These are phyloP conservation scores for Cisticola juncidis DNA, from an alignment of 2,113 vertebrate species.

Conservation along the genomic window DNA sequence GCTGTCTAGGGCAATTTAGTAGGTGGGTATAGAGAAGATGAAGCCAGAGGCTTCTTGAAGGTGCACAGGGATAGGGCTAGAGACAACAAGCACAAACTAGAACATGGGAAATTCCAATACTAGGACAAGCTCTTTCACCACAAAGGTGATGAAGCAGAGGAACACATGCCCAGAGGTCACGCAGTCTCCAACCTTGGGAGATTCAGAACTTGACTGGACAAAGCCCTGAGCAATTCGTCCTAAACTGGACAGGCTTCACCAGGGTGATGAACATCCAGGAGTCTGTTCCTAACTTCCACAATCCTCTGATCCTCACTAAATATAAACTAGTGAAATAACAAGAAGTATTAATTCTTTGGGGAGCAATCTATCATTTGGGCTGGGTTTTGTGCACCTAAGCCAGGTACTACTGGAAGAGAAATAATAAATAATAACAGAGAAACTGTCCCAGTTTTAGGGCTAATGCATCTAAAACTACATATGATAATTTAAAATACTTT, in stretches of 20 bases:
- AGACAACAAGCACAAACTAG: neutral
- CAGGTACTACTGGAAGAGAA: neutral
- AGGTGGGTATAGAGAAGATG: neutral
- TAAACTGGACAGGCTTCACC: neutral
- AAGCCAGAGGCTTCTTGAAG: neutral
- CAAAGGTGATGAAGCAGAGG: neutral
- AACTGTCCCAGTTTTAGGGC: neutral
- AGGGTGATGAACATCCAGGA: neutral
- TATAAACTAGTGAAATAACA: neutral
- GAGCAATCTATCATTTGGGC: neutral
- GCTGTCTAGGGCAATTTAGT: neutral
- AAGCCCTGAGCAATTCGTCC: neutral
- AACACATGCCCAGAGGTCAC: neutral
- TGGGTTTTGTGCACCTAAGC: neutral
- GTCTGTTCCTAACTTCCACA: neutral
- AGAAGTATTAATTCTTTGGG: neutral
- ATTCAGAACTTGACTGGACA: constrained; percentile 4
- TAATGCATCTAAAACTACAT: neutral
- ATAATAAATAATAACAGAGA: neutral
- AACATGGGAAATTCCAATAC: constrained; percentile 1
- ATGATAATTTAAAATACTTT: constrained; percentile 10
- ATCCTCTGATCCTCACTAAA: neutral
- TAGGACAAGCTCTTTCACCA: neutral
- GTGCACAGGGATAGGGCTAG: neutral
- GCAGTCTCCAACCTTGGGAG: neutral